Evolutionary conservation across 2,888 invertebrate species (phyloP).

Genomic region (Prenolepis imparis): DNA sequence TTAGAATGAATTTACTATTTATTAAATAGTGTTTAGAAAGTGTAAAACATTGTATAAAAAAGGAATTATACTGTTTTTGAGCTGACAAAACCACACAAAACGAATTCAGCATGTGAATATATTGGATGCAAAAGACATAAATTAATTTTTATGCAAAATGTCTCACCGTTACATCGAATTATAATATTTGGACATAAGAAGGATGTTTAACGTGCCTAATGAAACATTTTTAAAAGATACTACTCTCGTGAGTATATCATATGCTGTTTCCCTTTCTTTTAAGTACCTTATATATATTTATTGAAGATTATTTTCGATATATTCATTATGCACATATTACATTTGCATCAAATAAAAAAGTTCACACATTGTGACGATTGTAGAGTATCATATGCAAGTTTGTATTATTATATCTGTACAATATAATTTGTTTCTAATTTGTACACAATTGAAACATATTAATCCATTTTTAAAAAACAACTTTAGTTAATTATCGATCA

Average conservation of each 20-base stretch:
- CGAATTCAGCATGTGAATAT: slow-evolving; percentile 5
- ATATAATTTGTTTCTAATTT: slow-evolving; percentile 75
- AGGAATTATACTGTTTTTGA: slow-evolving; percentile 24
- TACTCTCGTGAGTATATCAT: neutral
- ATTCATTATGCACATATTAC: neutral
- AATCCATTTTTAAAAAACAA: slow-evolving; percentile 56
- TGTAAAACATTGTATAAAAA: slow-evolving; percentile 47
- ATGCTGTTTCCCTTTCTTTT: neutral
- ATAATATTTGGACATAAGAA: neutral
- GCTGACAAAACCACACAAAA: neutral
- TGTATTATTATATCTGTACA: slow-evolving; percentile 74
- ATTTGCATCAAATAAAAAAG: neutral
- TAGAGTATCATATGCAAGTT: slow-evolving; percentile 44
- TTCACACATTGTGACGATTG: neutral
- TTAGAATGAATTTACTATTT: neutral
- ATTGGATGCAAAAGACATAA: neutral
- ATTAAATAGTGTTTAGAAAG: slow-evolving; percentile 60
- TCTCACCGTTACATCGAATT: neutral
- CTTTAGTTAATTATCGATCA: slow-evolving; percentile 63
- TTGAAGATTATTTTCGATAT: neutral
- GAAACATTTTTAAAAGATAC: neutral
- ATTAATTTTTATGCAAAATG: neutral
- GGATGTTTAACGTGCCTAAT: slow-evolving; percentile 20
- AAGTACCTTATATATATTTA: slow-evolving; percentile 44
- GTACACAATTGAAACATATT: slow-evolving; percentile 72